phyloP scores from a whole-genome alignment of 2,113 vertebrate species.

The Microtus ochrogaster region DNA sequence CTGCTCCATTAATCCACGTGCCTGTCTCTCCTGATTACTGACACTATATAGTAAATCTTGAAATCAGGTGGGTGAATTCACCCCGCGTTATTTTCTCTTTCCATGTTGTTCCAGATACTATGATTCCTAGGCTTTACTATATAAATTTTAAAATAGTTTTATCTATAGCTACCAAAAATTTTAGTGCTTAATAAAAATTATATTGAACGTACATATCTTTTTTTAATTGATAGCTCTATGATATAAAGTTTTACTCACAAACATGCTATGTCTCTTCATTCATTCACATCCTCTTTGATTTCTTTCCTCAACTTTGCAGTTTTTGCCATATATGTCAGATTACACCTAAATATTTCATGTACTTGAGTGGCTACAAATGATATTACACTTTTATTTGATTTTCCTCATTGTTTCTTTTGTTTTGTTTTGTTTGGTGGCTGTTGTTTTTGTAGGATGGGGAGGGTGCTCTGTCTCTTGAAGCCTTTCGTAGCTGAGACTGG shows the following conservation, averaged over 20 bases:
- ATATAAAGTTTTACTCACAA: neutral
- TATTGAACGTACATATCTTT: neutral
- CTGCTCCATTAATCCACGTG: neutral
- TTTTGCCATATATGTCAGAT: neutral
- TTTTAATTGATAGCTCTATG: neutral
- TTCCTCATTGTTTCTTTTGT: neutral
- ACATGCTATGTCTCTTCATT: neutral
- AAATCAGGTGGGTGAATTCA: slow-evolving; percentile 6
- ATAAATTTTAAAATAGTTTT: neutral
- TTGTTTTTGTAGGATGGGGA: neutral
- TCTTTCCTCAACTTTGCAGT: neutral
- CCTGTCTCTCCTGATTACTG: slow-evolving; percentile 4
- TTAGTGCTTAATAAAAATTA: slow-evolving; percentile 20
- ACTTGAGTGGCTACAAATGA: neutral
- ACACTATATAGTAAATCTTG: neutral
- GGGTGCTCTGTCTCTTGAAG: neutral
- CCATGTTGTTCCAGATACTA: neutral
- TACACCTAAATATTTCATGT: neutral
- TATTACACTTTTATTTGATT: neutral
- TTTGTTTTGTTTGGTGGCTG: neutral
- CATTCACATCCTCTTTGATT: neutral
- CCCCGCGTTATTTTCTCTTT: neutral
- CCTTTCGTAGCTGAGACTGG: neutral
- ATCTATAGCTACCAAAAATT: neutral
- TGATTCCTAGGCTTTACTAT: neutral